These are phyloP conservation scores for Halcyon leucocephala DNA, from an alignment of 2,797 vertebrate species.

Conservation along the genomic window DNA sequence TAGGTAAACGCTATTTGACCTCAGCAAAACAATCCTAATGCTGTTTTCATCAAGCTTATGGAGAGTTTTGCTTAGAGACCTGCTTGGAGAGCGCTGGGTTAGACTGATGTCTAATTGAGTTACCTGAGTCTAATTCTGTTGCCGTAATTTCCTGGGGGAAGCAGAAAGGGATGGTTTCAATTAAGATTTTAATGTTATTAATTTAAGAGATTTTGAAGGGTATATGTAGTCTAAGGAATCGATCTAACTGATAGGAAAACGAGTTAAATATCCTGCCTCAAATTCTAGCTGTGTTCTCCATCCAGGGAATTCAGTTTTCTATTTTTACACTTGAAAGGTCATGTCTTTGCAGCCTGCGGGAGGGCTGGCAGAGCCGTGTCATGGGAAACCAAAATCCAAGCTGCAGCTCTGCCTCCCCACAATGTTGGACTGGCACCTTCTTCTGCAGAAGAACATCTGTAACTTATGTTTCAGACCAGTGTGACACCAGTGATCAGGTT, in stretches of 20 bases:
- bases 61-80: slow-evolving; percentile 8
- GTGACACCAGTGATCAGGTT: neutral
- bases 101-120: slow-evolving; percentile 41
- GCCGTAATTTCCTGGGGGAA: slow-evolving; percentile 31
- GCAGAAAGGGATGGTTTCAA: slow-evolving; percentile 38
- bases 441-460: neutral
- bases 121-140: slow-evolving; percentile 53
- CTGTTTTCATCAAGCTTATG: neutral
- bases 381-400: neutral
- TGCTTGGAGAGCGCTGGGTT: neutral
- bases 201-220: slow-evolving; percentile 49
- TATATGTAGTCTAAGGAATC: slow-evolving; percentile 3
- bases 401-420: neutral
- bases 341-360: neutral
- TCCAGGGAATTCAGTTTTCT: slow-evolving; percentile 31
- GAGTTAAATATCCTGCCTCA: slow-evolving; percentile 21
- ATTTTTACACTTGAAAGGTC: slow-evolving; percentile 45
- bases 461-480: neutral
- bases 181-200: slow-evolving; percentile 56
- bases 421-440: neutral
- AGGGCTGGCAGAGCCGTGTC: neutral
- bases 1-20: neutral
- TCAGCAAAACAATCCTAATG: neutral
- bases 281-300: neutral
- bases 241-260: slow-evolving; percentile 39